Percentiles rank a stretch among this genome's conserved stretches.
phyloP scores from a whole-genome alignment of 92 coral and sea anemone species.

The Porites rus region DNA sequence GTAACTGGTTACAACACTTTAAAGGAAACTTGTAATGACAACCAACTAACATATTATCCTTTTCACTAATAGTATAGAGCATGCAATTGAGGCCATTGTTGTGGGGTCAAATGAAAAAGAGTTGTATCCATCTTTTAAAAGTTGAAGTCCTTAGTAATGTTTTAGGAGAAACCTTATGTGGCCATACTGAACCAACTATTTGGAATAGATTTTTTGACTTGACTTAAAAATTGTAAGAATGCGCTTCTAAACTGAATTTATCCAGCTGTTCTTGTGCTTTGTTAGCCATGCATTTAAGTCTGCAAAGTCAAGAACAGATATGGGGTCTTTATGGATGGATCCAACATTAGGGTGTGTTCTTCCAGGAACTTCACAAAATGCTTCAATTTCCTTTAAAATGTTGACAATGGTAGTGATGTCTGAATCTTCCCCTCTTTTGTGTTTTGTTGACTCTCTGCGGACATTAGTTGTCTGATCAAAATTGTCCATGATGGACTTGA shows the following conservation, averaged over 20 bases:
- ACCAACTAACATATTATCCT: not conserved
- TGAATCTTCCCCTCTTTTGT: conserved; percentile 12
- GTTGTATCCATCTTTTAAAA: not conserved
- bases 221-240: not conserved
- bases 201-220: not conserved
- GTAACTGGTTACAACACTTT: not conserved
- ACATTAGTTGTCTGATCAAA: conserved; percentile 28
- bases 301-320: conserved; percentile 17
- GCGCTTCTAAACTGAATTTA: not conserved
- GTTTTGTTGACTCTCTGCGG: conserved; percentile 35
- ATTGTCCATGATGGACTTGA: conserved; percentile 1
- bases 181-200: not conserved
- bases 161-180: not conserved
- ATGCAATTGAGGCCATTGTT: not conserved
- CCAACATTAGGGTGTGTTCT: conserved; percentile 32
- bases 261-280: not conserved
- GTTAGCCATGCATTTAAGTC: not conserved
- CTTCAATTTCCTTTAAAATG: conserved; percentile 8
- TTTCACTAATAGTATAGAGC: not conserved
- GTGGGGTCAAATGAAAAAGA: not conserved
- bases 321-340: conserved; percentile 39
- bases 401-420: not conserved
- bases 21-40: not conserved
- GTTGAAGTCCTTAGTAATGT: not conserved
- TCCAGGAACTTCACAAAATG: conserved; percentile 20